Evolutionary conservation across 2,888 invertebrate genomes (phyloP), one percentile per base, ranked within the genome.

Genomic region (Oxystoma pomonae): DNA sequence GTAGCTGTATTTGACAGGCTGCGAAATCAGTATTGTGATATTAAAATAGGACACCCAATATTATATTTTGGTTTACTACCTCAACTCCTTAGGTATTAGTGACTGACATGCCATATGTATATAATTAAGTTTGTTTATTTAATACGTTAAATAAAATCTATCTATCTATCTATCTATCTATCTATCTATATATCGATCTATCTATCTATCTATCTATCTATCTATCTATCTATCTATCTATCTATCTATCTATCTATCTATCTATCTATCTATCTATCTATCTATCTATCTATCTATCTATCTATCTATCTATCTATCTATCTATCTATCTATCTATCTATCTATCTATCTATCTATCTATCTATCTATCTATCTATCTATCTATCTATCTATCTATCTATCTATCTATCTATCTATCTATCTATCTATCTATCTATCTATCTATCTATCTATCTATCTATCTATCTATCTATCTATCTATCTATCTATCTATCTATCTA

Each of bases 141-240:
- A n/a, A n/a, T n/a, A n/a, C n/a, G n/a, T n/a, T n/a, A n/a, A n/a
- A n/a, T n/a, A n/a, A n/a, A n/a, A n/a, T n/a, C 18, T 61, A 61
- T 19, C 2, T 51, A 20, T 19, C 16, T 49, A 20, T 58, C 50
- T 16, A 16, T 16, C n/a, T 51, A 19, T 53, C n/a, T 53, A 16
- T 17, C 18, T 53, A 57, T 21, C 18, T 61, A 61, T 18, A 1
- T 51, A 20, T 51, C 16, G n/a, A 20, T 50, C 50, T 16, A 16
- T 19, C n/a, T 51, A 19, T 21, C n/a, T 53, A 16, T 22, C n/a
- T 20, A 60, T 53, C 9, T 22, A 17, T 19, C 16, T 16, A 9
- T 20, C 51, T 56, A 67, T 81, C 78, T 73, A 88, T 88, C 83
- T 83, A 57, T 21, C 18, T 61, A 61, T 18, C 2, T 51, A 20